A percentile compares a stretch with the other conserved stretches of the same genome.
Evolutionary conservation across 53 echinoderm and acorn worm genomes (phyloP).

Genomic region (Hippasteria phrygiana): DNA sequence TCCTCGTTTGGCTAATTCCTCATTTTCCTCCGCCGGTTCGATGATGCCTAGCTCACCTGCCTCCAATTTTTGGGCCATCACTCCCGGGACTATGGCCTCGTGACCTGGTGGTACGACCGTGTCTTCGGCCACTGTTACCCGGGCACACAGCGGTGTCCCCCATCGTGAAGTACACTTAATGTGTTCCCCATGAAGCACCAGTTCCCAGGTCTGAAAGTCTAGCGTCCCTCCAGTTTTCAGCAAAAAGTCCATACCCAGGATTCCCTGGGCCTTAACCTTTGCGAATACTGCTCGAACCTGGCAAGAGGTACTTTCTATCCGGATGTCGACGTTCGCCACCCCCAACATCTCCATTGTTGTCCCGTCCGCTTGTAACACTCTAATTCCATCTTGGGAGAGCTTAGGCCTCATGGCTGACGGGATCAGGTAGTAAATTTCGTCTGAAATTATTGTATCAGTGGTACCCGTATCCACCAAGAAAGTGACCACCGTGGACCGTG

Average conservation of each 20-base stretch:
- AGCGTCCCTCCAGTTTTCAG: conserved; percentile 1
- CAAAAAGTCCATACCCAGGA: conserved; percentile 58
- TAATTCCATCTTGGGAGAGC: neutral
- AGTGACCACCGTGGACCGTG: conserved; percentile 2
- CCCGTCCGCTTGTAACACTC: conserved; percentile 56
- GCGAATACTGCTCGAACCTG: conserved; percentile 64
- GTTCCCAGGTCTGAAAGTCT: conserved; percentile 30
- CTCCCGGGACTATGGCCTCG: conserved; percentile 34
- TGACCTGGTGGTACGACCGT: conserved; percentile 35
- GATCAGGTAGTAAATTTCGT: conserved; percentile 46
- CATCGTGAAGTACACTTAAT: conserved; percentile 11
- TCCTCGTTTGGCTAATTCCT: neutral
- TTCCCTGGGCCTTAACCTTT: conserved; percentile 55
- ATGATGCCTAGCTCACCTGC: neutral
- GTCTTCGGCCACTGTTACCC: conserved; percentile 32
- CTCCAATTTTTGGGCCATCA: too few relatives aligned
- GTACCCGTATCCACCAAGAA: conserved; percentile 71
- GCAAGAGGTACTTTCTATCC: conserved; percentile 21
- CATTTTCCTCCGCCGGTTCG: conserved; percentile 5
- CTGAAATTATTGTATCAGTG: conserved; percentile 62
- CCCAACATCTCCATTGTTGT: conserved; percentile 44
- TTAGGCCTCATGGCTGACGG: conserved; percentile 2
- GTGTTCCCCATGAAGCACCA: conserved; percentile 29
- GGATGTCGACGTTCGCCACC: conserved; percentile 40
- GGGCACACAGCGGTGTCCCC: conserved; percentile 16